Evolutionary conservation across 1,140 invertebrate genomes (phyloP).

Genomic region (Matsumurasca onukii): DNA sequence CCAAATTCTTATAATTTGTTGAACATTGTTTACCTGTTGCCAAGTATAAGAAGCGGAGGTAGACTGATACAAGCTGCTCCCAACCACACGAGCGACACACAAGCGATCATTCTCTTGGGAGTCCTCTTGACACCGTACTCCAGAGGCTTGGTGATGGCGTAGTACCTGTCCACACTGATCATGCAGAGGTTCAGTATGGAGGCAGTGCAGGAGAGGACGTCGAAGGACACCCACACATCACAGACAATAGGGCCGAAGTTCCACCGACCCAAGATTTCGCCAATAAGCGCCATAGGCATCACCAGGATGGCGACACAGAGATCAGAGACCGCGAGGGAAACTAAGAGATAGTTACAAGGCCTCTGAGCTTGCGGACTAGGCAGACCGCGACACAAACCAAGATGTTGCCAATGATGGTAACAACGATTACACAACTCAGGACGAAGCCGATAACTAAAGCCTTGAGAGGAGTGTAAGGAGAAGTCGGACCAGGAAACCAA

Average conservation of each 20-base stretch:
- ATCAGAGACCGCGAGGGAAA: slow-evolving; percentile 86
- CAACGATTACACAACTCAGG: slow-evolving; percentile 72
- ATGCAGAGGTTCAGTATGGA: slow-evolving; percentile 91
- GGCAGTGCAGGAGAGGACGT: slow-evolving; percentile 80
- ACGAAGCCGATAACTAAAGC: slow-evolving; percentile 70
- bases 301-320: slow-evolving; percentile 79
- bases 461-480: slow-evolving; percentile 53
- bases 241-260: slow-evolving; percentile 80
- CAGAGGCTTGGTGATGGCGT: slow-evolving; percentile 88
- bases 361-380: slow-evolving; percentile 80
- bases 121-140: slow-evolving; percentile 88
- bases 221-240: slow-evolving; percentile 83
- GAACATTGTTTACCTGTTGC: slow-evolving; percentile 71
- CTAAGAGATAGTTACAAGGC: slow-evolving; percentile 85
- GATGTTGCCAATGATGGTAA: slow-evolving; percentile 85
- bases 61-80: slow-evolving; percentile 86
- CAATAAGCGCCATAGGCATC: slow-evolving; percentile 84
- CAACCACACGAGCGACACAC: slow-evolving; percentile 87
- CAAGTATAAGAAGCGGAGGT: slow-evolving; percentile 82
- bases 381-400: slow-evolving; percentile 87
- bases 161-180: slow-evolving; percentile 87
- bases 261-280: slow-evolving; percentile 80
- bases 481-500: slow-evolving; percentile 32
- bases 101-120: slow-evolving; percentile 77
- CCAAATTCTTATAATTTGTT: too few relatives aligned